Conservation (phyloP, 2,113 vertebrate species). For the Hypocryptadius cinnamomeus region DNA sequence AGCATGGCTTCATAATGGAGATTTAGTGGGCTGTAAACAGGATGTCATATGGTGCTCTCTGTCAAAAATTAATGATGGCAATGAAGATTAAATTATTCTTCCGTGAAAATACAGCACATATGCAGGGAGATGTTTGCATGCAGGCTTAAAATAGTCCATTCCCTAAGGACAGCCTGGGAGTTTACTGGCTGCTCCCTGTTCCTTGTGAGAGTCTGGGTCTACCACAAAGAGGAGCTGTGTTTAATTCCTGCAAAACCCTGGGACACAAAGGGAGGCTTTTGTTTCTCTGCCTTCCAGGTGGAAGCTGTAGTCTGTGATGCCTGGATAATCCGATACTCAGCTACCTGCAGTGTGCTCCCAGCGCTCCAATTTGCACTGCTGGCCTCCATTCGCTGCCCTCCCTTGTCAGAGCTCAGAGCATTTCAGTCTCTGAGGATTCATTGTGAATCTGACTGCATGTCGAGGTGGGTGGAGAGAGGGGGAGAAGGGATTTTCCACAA, state of each 20-base stretch:
- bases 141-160: conserved; percentile 47
- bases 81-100: conserved; percentile 50
- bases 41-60: conserved; percentile 36
- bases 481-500: conserved; percentile 27
- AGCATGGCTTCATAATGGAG: conserved; percentile 13
- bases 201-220: not conserved
- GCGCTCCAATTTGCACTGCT: not conserved
- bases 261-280: conserved; percentile 17
- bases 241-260: not conserved
- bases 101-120: conserved; percentile 20
- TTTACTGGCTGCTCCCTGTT: not conserved
- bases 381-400: not conserved
- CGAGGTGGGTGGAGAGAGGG: not conserved
- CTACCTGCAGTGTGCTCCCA: not conserved
- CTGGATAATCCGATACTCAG: not conserved
- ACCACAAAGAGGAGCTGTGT: not conserved
- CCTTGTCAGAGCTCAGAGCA: not conserved
- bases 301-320: not conserved
- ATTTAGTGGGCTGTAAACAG: conserved; percentile 51
- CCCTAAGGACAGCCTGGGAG: not conserved
- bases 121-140: conserved; percentile 5
- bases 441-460: not conserved
- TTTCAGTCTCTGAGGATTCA: not conserved
- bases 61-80: conserved; percentile 46
- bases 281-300: conserved; percentile 17